phyloP scores from a whole-genome alignment of 2,113 vertebrate species.

The Brachyhypopomus gauderio region DNA sequence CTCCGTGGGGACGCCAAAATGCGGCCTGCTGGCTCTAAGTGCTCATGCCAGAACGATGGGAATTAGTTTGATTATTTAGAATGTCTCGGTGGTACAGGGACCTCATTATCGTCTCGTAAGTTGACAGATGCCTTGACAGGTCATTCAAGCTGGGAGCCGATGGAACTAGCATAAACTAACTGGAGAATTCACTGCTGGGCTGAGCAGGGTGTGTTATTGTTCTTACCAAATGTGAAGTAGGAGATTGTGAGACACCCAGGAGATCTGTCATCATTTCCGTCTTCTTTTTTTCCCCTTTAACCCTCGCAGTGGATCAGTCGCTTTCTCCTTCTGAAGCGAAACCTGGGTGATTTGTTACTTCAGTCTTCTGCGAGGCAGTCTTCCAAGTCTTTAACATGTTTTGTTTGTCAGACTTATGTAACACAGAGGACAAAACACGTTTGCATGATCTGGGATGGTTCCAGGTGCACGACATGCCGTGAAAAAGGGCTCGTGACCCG shows the following conservation, averaged over 20 bases:
- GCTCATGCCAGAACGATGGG: constrained; percentile 14
- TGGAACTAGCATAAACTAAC: constrained; percentile 25
- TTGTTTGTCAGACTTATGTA: constrained; percentile 25
- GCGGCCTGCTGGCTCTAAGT: constrained; percentile 19
- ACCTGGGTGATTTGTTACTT: not conserved
- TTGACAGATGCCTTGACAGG: constrained; percentile 50
- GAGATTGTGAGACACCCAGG: constrained; percentile 1
- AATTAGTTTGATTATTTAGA: constrained; percentile 44
- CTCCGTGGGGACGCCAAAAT: constrained; percentile 29
- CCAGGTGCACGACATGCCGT: not conserved
- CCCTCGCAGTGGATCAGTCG: not conserved
- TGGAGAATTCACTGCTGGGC: constrained; percentile 40
- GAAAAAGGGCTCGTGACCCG: not conserved
- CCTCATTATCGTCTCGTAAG: constrained; percentile 48
- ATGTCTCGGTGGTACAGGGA: constrained; percentile 48
- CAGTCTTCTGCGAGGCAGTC: not conserved
- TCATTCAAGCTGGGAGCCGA: constrained; percentile 34
- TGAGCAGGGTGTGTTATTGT: not conserved
- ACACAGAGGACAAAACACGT: constrained; percentile 1
- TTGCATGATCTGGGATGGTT: not conserved
- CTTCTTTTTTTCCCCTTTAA: not conserved
- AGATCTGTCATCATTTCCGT: constrained; percentile 33
- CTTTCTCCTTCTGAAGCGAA: not conserved
- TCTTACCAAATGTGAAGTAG: constrained; percentile 27
- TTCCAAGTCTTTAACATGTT: constrained; percentile 4